phyloP scores from a whole-genome alignment of 2,797 vertebrate genomes.

The Borostomias antarcticus region DNA sequence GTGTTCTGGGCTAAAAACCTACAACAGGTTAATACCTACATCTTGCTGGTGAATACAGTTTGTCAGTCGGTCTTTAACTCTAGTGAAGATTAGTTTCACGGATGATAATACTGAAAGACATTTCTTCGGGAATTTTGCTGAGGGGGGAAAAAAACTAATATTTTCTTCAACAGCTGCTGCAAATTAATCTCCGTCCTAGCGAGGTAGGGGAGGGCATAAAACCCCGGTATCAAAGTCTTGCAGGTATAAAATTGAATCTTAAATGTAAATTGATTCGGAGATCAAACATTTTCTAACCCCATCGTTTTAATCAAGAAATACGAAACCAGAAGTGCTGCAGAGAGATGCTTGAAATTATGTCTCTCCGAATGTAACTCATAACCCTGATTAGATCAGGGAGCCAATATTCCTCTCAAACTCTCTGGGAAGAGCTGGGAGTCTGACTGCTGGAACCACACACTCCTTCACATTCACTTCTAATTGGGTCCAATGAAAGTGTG shows the following conservation, averaged over 20 bases:
- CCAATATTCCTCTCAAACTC: constrained; percentile 37
- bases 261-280: constrained; percentile 76
- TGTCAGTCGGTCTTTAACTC: constrained; percentile 19
- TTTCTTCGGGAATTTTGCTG: constrained; percentile 44
- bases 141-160: constrained; percentile 36
- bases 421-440: constrained; percentile 37
- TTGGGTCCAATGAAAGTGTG: neutral
- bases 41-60: constrained; percentile 26
- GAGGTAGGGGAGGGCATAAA: constrained; percentile 41
- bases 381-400: constrained; percentile 60
- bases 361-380: constrained; percentile 64
- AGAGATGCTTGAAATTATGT: constrained; percentile 69
- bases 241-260: constrained; percentile 72
- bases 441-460: neutral
- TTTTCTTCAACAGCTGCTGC: constrained; percentile 59
- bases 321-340: constrained; percentile 49
- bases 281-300: constrained; percentile 68
- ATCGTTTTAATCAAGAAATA: constrained; percentile 75
- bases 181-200: constrained; percentile 60
- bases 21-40: constrained; percentile 24
- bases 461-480: neutral
- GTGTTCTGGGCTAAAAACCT: constrained; percentile 6
- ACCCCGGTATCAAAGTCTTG: constrained; percentile 67
- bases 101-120: constrained; percentile 27
- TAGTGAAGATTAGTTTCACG: constrained; percentile 10